Evolutionary conservation across 2,113 vertebrate species (phyloP), one percentile per base, ranked within the genome.

Genomic region (Alces alces): DNA sequence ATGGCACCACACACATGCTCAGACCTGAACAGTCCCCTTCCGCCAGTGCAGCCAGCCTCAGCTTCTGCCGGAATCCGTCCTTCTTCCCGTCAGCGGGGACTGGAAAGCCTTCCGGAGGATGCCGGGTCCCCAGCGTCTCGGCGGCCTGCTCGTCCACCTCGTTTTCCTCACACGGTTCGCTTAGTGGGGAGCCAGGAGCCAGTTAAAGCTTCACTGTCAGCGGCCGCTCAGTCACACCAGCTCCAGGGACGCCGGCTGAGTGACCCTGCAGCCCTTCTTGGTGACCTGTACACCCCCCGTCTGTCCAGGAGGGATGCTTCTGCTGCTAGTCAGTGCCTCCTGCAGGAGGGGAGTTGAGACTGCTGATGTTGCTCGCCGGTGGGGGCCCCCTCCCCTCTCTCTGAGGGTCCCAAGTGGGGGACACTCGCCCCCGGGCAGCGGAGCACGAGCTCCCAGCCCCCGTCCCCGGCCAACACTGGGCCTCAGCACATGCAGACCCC

Each of bases 241-340:
- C 21, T 50, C 58, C 66, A 5, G 33, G 50, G 28, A 13, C 3
- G 2, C 39, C 11, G 13, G 21, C 3, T 6, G 33, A 58, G 5
- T 10, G 27, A 52, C 1, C 21, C 47, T 5, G 14, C 11, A 11
- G 2, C 47, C 7, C 0, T 11, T 55, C 47, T 6, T 17, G 33
- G 45, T 2, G 14, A 50, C 33, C 33, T 33, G 4, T 7, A 7
- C 0, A 4, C 54, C 0, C 2, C 25, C 55, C 0, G 0, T 79
- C 57, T 11, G 9, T 50, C 45, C 28, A 28, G 25, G 47, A 73
- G 57, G 19, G 45, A 1, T 0, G 5, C 55, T 55, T 9, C 47
- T n/a, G 80, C 11, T 6, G 1, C 17, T n/a, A 0, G 64, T 23
- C 1, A 11, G 76, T 5, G 0, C 58, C 45, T 52, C 9, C 80